phyloP scores from a whole-genome alignment of 2,797 vertebrate species.

The Danionella dracula region DNA sequence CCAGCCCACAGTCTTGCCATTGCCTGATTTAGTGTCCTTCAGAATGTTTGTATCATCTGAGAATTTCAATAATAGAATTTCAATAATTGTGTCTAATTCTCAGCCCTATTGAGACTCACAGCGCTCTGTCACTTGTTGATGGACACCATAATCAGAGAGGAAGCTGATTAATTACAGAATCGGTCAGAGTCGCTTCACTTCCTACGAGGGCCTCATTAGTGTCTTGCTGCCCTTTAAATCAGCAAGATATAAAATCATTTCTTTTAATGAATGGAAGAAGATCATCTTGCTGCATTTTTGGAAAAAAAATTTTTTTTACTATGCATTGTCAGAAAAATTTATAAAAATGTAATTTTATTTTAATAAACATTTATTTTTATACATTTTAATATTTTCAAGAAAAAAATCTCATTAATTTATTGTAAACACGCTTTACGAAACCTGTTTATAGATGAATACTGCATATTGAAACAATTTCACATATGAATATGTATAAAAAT shows the following conservation, averaged over 20 bases:
- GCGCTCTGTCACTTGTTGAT: constrained; percentile 53
- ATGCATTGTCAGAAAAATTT: too few relatives aligned
- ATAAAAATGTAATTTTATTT: too few relatives aligned
- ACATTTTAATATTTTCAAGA: too few relatives aligned
- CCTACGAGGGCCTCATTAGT: constrained; percentile 57
- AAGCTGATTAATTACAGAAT: constrained; percentile 74
- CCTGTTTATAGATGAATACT: too few relatives aligned
- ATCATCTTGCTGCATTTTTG: neutral
- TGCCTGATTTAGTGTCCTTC: constrained; percentile 22
- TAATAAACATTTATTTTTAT: too few relatives aligned
- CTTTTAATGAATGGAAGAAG: constrained; percentile 24
- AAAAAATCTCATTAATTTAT: too few relatives aligned
- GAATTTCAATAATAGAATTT: constrained; percentile 20
- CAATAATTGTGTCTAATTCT: constrained; percentile 19
- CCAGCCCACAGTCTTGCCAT: neutral
- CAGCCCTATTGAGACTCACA: constrained; percentile 23
- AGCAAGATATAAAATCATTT: constrained; percentile 42
- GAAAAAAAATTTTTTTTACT: too few relatives aligned
- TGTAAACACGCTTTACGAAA: too few relatives aligned
- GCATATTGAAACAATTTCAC: too few relatives aligned
- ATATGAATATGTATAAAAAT: too few relatives aligned
- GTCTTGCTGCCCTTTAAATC: constrained; percentile 50
- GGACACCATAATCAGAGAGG: constrained; percentile 72
- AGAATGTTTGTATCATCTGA: constrained; percentile 21
- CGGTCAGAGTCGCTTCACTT: constrained; percentile 48